Evolutionary conservation across 1,140 invertebrate species (phyloP).

Genomic region (Calliphora vicina): DNA sequence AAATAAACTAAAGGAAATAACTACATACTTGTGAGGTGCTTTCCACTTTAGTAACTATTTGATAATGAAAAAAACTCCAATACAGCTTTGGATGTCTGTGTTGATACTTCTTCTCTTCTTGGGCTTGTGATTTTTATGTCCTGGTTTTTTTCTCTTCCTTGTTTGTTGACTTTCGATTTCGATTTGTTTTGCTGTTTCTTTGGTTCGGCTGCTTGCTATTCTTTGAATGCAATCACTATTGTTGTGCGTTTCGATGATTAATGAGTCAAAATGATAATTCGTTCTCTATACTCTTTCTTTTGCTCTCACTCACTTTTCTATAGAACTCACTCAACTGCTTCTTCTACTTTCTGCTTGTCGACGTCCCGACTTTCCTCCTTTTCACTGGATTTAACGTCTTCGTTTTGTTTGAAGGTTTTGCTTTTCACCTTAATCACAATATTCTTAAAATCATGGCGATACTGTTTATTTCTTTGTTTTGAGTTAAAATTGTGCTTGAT

Average conservation of each 20-base stretch:
- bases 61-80: slow-evolving; percentile 9
- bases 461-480: background rate
- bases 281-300: background rate
- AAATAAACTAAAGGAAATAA: background rate
- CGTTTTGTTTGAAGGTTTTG: too few species aligned
- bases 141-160: background rate
- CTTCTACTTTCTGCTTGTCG: background rate
- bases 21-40: slow-evolving; percentile 28
- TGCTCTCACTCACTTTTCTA: background rate
- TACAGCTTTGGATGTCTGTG: background rate
- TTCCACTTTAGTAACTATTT: slow-evolving; percentile 27
- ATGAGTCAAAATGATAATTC: slow-evolving; percentile 23
- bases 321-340: background rate
- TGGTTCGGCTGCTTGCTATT: background rate
- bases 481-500: background rate
- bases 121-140: background rate
- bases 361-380: background rate
- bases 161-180: background rate
- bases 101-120: background rate
- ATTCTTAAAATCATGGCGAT: slow-evolving; percentile 14
- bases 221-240: background rate
- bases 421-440: background rate
- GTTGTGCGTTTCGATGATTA: slow-evolving; percentile 30
- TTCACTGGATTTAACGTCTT: background rate
- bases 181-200: background rate